Percentiles rank a stretch among this genome's conserved stretches.
Evolutionary conservation across 2,113 vertebrate species (phyloP).

Genomic region (Malurus alboscapulatus): DNA sequence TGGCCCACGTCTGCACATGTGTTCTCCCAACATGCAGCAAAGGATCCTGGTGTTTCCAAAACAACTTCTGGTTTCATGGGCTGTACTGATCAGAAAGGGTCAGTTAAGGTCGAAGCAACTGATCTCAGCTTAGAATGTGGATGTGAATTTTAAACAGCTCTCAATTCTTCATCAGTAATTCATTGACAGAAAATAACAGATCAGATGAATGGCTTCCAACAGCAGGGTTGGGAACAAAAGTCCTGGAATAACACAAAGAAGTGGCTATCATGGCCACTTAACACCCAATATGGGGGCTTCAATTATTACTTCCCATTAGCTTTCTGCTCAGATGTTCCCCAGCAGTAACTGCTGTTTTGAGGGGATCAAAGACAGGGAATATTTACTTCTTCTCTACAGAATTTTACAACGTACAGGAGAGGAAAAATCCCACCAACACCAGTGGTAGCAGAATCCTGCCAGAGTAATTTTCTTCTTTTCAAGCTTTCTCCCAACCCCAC

Average conservation of each 20-base stretch:
- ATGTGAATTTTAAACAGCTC: neutral
- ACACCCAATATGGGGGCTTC: neutral
- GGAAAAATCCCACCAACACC: neutral
- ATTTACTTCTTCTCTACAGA: neutral
- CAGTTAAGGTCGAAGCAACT: neutral
- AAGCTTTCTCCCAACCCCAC: neutral
- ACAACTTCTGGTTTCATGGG: neutral
- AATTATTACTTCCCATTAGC: neutral
- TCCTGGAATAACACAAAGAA: neutral
- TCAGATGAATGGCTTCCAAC: neutral
- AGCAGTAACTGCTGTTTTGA: neutral
- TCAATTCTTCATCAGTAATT: neutral
- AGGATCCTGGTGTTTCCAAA: neutral
- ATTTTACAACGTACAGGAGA: neutral
- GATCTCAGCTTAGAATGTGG: neutral
- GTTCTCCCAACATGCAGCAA: neutral
- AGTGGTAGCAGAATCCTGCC: neutral
- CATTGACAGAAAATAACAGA: neutral
- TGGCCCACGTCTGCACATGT: fast-evolving
- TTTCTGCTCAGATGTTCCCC: neutral
- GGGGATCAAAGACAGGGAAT: neutral
- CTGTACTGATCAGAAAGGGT: neutral
- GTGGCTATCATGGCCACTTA: neutral
- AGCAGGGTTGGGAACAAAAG: neutral
- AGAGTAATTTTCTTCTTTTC: neutral